Evolutionary conservation across 2,797 vertebrate species (phyloP).

Genomic region (Kryptopterus vitreolus): DNA sequence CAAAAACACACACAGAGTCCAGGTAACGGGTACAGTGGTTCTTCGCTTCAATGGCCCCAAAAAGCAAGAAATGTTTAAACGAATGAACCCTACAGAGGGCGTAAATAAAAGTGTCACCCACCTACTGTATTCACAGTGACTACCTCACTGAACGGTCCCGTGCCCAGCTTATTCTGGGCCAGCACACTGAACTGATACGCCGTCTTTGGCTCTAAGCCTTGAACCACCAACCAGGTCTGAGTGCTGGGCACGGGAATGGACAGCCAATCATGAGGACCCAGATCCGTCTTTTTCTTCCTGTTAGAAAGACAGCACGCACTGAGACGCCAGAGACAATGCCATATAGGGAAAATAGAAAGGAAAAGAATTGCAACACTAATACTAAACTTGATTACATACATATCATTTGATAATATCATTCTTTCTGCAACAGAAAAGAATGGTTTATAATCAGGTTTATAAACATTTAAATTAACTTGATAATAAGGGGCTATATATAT

Average conservation of each 20-base stretch:
- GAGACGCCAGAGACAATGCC: background rate
- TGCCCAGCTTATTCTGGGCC: slow-evolving; percentile 98
- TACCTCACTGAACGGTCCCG: slow-evolving; percentile 98
- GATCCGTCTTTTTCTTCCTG: slow-evolving; percentile 95
- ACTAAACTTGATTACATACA: background rate
- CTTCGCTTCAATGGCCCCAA: background rate
- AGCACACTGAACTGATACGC: slow-evolving; percentile 99
- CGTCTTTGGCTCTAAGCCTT: slow-evolving; percentile 91
- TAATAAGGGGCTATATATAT: too few species aligned
- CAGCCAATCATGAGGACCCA: slow-evolving; percentile 97
- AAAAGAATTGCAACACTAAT: background rate
- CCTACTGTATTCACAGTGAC: slow-evolving; percentile 99
- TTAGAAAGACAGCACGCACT: slow-evolving; percentile 30
- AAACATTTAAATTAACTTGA: too few species aligned
- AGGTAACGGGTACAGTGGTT: background rate
- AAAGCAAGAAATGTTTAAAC: background rate
- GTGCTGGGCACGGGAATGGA: slow-evolving; percentile 91
- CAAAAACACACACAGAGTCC: slow-evolving; percentile 7
- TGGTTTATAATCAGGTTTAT: too few species aligned
- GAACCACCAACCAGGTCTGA: slow-evolving; percentile 90
- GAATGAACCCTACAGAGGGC: background rate
- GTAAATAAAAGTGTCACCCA: slow-evolving; percentile 60
- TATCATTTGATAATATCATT: background rate
- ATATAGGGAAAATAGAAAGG: slow-evolving; percentile 4
- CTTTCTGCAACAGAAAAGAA: too few species aligned